Evolutionary conservation across 2,797 vertebrate genomes (phyloP).

Genomic region (Anguilla marmorata): DNA sequence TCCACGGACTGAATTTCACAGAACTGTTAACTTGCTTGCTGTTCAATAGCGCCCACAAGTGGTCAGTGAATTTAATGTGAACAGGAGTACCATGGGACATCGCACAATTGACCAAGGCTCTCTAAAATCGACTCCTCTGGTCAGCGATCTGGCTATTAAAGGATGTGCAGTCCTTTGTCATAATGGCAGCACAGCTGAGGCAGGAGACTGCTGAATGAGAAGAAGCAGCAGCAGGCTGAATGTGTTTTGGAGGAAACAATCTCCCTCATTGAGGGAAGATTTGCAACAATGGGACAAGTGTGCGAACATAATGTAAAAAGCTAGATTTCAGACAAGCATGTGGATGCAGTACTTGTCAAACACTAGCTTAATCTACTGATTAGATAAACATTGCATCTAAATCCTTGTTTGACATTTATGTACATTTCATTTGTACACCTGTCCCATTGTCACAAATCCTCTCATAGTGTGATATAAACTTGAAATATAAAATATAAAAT

Average conservation of each 20-base stretch:
- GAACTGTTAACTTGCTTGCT: neutral
- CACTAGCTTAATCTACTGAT: neutral
- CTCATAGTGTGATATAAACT: too few species aligned
- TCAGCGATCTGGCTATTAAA: neutral
- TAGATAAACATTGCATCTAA: too few species aligned
- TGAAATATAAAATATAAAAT: too few species aligned
- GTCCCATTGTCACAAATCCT: too few species aligned
- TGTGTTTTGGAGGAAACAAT: neutral
- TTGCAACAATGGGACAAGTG: neutral
- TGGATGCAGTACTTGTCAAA: neutral
- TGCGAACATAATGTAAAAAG: neutral
- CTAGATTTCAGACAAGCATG: neutral
- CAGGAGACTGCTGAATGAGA: too few species aligned
- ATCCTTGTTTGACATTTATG: too few species aligned
- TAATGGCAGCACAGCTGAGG: too few species aligned
- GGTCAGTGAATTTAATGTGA: neutral
- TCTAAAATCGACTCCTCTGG: neutral
- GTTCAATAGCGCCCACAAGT: neutral
- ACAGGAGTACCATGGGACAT: neutral
- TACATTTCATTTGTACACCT: too few species aligned
- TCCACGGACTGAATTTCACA: neutral
- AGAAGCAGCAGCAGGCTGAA: neutral
- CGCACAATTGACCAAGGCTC: neutral
- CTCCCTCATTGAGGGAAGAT: neutral
- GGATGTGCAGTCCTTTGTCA: neutral